Percentiles rank a stretch among this genome's conserved stretches.
Evolutionary conservation across 2,888 invertebrate species (phyloP).

Genomic region (Chrysotoxum bicinctum): DNA sequence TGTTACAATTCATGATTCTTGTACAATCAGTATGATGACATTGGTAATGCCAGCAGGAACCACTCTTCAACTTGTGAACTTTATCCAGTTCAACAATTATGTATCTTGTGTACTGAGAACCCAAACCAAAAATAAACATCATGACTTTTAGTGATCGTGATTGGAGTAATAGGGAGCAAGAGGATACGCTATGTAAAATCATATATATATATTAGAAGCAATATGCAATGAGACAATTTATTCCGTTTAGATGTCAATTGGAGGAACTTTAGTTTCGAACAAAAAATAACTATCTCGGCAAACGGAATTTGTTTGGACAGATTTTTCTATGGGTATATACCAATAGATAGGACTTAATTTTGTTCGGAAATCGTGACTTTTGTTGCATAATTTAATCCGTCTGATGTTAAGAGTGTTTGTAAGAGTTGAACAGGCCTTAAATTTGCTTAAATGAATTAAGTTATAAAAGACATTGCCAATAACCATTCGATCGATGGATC

Average conservation of each 20-base stretch:
- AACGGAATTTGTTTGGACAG: constrained; percentile 8
- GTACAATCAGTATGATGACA: not conserved
- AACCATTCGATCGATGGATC: too few relatives aligned
- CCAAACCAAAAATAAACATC: constrained; percentile 9
- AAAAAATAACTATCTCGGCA: not conserved
- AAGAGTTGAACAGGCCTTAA: not conserved
- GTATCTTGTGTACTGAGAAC: not conserved
- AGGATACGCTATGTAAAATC: not conserved
- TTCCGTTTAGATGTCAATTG: not conserved
- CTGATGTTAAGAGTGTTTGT: not conserved
- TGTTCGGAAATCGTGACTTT: not conserved
- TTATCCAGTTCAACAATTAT: not conserved
- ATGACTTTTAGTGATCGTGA: constrained; percentile 13
- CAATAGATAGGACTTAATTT: not conserved
- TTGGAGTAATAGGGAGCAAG: not conserved
- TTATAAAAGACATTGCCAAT: not conserved
- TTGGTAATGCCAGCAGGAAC: constrained; percentile 20
- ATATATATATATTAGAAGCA: not conserved
- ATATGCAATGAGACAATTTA: not conserved
- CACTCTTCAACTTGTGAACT: constrained; percentile 23
- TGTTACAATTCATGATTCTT: not conserved
- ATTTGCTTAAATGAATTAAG: not conserved
- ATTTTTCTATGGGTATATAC: not conserved
- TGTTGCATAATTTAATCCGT: constrained; percentile 4
- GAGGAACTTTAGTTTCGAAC: not conserved